Conservation (phyloP, 1,140 invertebrate genomes). For the Drosophila sulfurigaster region DNA sequence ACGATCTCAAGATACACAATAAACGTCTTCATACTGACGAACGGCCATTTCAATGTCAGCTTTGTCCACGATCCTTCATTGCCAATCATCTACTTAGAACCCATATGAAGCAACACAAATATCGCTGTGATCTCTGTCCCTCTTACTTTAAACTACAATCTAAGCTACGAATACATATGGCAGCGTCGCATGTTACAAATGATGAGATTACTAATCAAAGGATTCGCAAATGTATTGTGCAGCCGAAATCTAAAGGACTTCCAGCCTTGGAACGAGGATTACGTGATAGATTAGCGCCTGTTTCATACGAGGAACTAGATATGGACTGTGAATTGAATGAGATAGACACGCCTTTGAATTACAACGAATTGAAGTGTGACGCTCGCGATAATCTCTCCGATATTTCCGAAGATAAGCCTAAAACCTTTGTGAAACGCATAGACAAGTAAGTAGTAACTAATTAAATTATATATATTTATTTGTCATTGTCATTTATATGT, state of each 20-base stretch:
- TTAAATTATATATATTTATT: no score
- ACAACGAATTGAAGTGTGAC: background rate
- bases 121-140: conserved; percentile 16
- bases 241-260: background rate
- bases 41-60: conserved; percentile 39
- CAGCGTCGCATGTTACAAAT: background rate
- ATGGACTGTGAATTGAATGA: conserved; percentile 32
- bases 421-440: background rate
- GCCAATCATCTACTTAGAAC: conserved; percentile 31
- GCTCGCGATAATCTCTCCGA: background rate
- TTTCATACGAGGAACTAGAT: conserved; percentile 34
- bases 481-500: background rate
- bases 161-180: background rate
- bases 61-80: conserved; percentile 29
- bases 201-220: background rate
- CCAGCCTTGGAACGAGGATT: conserved; percentile 14
- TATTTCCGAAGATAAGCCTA: no score
- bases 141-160: conserved; percentile 11
- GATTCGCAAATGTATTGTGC: background rate
- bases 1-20: conserved; percentile 43
- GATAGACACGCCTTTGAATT: background rate
- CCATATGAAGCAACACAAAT: conserved; percentile 11
- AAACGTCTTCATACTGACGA: conserved; percentile 38
- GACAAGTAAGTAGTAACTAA: background rate
- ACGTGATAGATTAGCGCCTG: conserved; percentile 18